phyloP scores from a whole-genome alignment of 2,888 invertebrate genomes.

The Netelia melanura region DNA sequence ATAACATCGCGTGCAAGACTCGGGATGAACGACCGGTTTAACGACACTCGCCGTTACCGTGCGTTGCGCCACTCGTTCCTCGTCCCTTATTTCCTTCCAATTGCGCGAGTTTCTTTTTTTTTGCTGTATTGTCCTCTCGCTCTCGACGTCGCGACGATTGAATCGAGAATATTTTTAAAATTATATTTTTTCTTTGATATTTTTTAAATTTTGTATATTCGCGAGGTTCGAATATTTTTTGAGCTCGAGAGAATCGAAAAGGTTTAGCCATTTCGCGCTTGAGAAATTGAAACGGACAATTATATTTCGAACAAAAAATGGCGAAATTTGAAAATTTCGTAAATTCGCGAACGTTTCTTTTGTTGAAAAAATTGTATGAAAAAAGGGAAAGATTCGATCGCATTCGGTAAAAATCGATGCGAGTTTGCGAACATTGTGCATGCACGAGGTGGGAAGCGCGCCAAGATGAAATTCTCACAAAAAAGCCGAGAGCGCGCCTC shows the following conservation, averaged over 20 bases:
- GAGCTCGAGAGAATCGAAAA: too few relatives aligned
- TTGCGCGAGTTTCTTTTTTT: constrained; percentile 1
- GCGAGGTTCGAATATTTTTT: too few relatives aligned
- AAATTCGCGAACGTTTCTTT: not conserved
- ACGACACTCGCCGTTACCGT: constrained; percentile 59
- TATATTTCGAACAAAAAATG: not conserved
- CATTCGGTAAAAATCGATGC: constrained; percentile 13
- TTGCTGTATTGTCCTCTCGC: not conserved
- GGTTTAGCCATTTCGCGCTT: too few relatives aligned
- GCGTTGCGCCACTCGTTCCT: constrained; percentile 13
- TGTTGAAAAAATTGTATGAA: too few relatives aligned
- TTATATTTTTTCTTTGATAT: too few relatives aligned
- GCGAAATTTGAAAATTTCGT: constrained; percentile 17
- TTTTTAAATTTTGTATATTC: too few relatives aligned
- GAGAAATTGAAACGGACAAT: too few relatives aligned
- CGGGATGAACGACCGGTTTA: constrained; percentile 62
- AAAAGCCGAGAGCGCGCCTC: constrained; percentile 7
- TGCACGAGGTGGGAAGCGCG: constrained; percentile 73
- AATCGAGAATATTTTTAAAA: too few relatives aligned
- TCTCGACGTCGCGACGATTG: not conserved
- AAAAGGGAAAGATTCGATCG: constrained; percentile 36
- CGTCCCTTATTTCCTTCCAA: too few relatives aligned
- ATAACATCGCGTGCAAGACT: not conserved
- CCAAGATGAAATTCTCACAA: constrained; percentile 78
- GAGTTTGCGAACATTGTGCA: constrained; percentile 48